Conservation (phyloP, 2,888 invertebrate species). For the Morpho achilles region DNA sequence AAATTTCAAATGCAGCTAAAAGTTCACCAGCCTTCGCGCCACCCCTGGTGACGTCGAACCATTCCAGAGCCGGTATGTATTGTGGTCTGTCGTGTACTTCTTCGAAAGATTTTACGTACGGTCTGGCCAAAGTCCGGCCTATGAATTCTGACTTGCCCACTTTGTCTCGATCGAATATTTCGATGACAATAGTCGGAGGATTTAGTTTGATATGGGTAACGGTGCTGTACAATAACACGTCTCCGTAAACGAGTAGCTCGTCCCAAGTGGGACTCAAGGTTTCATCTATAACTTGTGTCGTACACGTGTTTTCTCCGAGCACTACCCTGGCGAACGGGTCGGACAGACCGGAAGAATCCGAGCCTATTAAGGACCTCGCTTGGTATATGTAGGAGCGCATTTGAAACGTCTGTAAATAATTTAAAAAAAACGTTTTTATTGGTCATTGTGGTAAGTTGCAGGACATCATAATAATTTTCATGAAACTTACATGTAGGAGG, state of each 20-base stretch:
- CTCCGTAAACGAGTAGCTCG: slow-evolving; percentile 90
- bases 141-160: slow-evolving; percentile 96
- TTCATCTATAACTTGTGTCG: slow-evolving; percentile 94
- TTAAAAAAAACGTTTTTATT: background rate
- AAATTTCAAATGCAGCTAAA: slow-evolving; percentile 90
- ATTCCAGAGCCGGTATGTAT: slow-evolving; percentile 89
- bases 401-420: slow-evolving; percentile 85
- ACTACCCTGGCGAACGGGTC: slow-evolving; percentile 94
- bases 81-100: slow-evolving; percentile 84
- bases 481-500: too few species aligned
- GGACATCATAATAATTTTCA: too few species aligned
- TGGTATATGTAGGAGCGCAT: slow-evolving; percentile 94
- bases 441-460: background rate
- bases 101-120: slow-evolving; percentile 86
- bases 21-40: slow-evolving; percentile 91
- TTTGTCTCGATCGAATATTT: slow-evolving; percentile 95
- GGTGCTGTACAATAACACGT: slow-evolving; percentile 88
- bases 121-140: slow-evolving; percentile 89
- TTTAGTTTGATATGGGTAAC: slow-evolving; percentile 89
- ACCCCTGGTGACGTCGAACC: slow-evolving; percentile 90
- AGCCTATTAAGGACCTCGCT: slow-evolving; percentile 93
- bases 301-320: slow-evolving; percentile 87
- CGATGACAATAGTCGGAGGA: slow-evolving; percentile 91
- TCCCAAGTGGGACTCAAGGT: slow-evolving; percentile 97
- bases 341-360: slow-evolving; percentile 93